Evolutionary conservation across 1,140 invertebrate species (phyloP), one percentile per base, ranked within the genome.

Genomic region (Vollenhovia emeryi): DNA sequence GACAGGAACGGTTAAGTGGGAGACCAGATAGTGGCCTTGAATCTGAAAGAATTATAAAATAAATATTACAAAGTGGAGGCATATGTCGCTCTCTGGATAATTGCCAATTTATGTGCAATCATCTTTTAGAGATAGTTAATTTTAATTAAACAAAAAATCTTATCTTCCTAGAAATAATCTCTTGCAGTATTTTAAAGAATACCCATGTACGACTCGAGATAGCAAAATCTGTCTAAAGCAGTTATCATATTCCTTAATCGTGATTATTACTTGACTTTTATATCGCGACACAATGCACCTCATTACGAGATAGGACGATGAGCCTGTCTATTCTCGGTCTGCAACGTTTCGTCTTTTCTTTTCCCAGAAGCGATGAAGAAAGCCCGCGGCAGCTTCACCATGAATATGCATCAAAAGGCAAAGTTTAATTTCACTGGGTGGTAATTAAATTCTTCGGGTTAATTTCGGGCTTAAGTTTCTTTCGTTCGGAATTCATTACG

Each of bases 391-490:
- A 13, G 62, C 50, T 57, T 57, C 30, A 64, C 48, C 83, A 80
- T 87, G 86, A 85, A 87, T 87, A 87, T 87, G 75, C 75, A 87
- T 87, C 57, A 85, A 68, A 80, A 68, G 64, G 75, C 68, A 75
- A 87, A 87, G 84, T 87, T 87, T 87, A 74, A 86, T 87, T 87
- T 85, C 75, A 69, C 75, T 24, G 59, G 59, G 50, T 74, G 75
- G 40, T 85, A 87, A 85, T 87, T 75, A 87, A 87, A 87, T 87
- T 87, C 84, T 69, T 79, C 83, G 43, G 78, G 75, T 80, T 85
- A 87, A 87, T 85, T 79, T 80, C 75, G 33, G 50, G 64, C 86
- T 79, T 66, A 64, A 66, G 75, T 74, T 73, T 45, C 75, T 80
- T 80, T 66, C 57, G 74, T 48, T 83, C 68, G 55, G 69, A 74